A percentile compares a stretch with the other conserved stretches of the same genome.
Conservation (phyloP, 2,797 vertebrate genomes). For the Anniella stebbinsi region DNA sequence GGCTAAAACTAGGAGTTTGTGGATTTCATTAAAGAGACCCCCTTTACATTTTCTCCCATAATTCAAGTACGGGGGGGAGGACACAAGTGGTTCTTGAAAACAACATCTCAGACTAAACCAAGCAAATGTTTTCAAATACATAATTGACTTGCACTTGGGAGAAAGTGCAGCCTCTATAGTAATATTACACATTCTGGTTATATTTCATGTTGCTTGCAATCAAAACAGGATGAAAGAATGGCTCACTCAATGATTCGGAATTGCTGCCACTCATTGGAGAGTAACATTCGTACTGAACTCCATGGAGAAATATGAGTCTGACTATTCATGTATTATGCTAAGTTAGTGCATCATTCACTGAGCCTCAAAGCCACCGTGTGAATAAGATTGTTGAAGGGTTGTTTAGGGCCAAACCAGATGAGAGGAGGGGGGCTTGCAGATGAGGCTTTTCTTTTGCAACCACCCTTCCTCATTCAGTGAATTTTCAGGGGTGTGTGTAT, state of each 20-base stretch:
- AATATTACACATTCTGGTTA: not conserved
- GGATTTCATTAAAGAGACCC: too few relatives aligned
- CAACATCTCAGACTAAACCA: not conserved
- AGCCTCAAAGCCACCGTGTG: not conserved
- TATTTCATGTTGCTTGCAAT: not conserved
- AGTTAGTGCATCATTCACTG: not conserved
- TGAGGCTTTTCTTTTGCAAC: too few relatives aligned
- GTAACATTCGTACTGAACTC: not conserved
- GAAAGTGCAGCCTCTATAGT: not conserved
- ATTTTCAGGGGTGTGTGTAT: too few relatives aligned
- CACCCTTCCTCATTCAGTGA: too few relatives aligned
- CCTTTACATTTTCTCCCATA: too few relatives aligned
- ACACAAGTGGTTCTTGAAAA: too few relatives aligned
- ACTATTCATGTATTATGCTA: not conserved
- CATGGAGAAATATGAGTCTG: not conserved
- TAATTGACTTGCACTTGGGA: not conserved
- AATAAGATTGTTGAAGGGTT: not conserved
- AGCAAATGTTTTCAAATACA: not conserved
- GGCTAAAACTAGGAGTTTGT: too few relatives aligned
- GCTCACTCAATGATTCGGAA: constrained; percentile 1
- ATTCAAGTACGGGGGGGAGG: too few relatives aligned
- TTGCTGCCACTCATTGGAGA: not conserved
- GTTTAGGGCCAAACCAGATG: too few relatives aligned
- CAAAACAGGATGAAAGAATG: not conserved
- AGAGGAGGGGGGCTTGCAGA: too few relatives aligned